A percentile compares a stretch with the other conserved stretches of the same genome.
These are phyloP conservation scores for Narcine bancroftii DNA, from an alignment of 2,113 vertebrate species.

Conservation along the genomic window DNA sequence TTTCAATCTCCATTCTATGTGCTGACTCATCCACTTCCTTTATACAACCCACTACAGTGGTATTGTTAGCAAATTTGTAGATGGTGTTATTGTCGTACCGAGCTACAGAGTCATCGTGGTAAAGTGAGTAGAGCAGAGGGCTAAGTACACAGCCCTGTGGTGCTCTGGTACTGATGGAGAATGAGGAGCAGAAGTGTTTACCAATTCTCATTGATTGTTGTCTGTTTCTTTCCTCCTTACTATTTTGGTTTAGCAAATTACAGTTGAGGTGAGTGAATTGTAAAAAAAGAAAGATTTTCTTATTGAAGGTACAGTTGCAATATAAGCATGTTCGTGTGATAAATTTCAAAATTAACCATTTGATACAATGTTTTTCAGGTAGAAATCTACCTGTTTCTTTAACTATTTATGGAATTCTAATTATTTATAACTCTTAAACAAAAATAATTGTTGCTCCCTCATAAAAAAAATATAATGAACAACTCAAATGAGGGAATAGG, in stretches of 20 bases:
- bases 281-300: neutral
- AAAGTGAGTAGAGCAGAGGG: no score
- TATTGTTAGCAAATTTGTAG: no score
- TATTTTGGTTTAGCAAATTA: neutral
- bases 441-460: neutral
- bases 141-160: no score
- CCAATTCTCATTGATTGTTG: no score
- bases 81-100: no score
- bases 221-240: neutral
- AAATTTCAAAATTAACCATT: neutral
- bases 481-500: neutral
- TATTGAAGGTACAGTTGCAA: neutral
- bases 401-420: no score
- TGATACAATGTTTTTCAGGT: neutral
- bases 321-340: neutral
- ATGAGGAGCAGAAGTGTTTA: no score
- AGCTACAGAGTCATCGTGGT: no score
- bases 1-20: no score
- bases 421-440: neutral
- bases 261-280: neutral
- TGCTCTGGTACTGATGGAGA: no score
- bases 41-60: no score
- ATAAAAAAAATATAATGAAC: constrained; percentile 19
- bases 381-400: neutral
- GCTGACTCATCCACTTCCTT: no score